Conservation (phyloP, 2,113 vertebrate species). For the Scalopus aquaticus region DNA sequence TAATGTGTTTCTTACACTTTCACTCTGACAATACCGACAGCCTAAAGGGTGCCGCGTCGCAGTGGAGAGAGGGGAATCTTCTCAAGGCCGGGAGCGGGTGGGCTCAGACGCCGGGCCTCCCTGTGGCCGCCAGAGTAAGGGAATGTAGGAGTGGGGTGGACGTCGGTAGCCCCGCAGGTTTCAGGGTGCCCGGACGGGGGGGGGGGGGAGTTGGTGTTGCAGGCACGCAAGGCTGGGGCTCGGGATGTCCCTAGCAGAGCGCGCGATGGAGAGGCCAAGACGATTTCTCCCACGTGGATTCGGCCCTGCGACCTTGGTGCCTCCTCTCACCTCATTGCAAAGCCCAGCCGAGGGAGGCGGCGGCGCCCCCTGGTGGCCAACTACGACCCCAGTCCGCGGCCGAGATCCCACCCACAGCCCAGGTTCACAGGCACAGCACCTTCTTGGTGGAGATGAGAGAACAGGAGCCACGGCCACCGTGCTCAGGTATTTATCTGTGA, state of each 20-base stretch:
- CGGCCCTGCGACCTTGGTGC: rapidly evolving
- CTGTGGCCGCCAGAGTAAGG: not conserved
- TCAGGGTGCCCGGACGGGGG: not conserved
- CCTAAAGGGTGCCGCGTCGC: not conserved
- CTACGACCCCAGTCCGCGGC: no score
- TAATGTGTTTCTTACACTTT: not conserved
- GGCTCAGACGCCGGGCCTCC: not conserved
- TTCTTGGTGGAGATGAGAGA: not conserved
- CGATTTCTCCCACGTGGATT: rapidly evolving
- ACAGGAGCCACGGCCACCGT: no score
- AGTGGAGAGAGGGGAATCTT: not conserved
- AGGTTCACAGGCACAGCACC: no score
- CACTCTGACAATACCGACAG: not conserved
- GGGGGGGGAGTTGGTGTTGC: no score
- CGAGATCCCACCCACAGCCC: no score
- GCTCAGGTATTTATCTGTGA: not conserved
- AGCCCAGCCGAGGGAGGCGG: not conserved
- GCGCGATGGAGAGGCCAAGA: rapidly evolving
- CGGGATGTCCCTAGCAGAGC: rapidly evolving
- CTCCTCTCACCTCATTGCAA: rapidly evolving
- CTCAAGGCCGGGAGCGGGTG: not conserved
- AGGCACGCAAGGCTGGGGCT: no score
- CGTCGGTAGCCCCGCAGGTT: not conserved
- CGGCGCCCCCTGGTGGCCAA: conserved; percentile 33
- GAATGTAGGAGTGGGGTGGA: rapidly evolving